A percentile compares a stretch with the other conserved stretches of the same genome.
Evolutionary conservation across 2,113 vertebrate species (phyloP).

Genomic region (Podilymbus podiceps): DNA sequence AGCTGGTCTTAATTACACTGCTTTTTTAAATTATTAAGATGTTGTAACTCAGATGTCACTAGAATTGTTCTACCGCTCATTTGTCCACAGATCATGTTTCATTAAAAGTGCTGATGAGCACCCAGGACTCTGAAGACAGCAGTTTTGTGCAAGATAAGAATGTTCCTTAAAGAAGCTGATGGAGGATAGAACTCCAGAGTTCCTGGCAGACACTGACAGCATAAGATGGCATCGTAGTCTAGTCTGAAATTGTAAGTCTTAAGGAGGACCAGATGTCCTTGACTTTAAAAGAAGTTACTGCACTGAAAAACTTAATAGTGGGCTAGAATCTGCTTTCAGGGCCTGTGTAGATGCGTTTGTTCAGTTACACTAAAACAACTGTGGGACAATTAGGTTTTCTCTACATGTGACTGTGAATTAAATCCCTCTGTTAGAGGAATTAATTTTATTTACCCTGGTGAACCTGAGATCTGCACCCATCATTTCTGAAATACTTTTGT

Average conservation of each 20-base stretch:
- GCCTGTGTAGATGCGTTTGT: not conserved
- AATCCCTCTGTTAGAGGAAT: not conserved
- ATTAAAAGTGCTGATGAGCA: slow-evolving; percentile 6
- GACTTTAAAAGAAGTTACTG: not conserved
- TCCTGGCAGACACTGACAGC: not conserved
- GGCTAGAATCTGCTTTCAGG: not conserved
- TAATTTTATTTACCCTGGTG: not conserved
- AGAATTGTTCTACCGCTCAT: not conserved
- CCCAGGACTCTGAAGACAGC: slow-evolving; percentile 13
- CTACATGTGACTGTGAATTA: not conserved
- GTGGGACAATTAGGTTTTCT: not conserved
- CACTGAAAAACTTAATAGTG: not conserved
- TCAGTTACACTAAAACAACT: not conserved
- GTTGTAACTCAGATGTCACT: not conserved
- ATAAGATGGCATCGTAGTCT: not conserved
- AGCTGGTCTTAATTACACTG: not conserved
- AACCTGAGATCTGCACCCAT: not conserved
- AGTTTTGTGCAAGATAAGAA: slow-evolving; percentile 51
- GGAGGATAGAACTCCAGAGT: not conserved
- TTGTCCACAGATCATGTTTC: slow-evolving; percentile 9
- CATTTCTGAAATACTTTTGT: not conserved
- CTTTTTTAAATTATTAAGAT: not conserved
- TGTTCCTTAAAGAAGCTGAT: slow-evolving; percentile 23
- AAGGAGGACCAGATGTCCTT: not conserved
- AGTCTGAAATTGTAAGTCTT: slow-evolving; percentile 23